A percentile compares a stretch with the other conserved stretches of the same genome.
Conservation (phyloP, 2,113 vertebrate species). For the Epinephelus lanceolatus region DNA sequence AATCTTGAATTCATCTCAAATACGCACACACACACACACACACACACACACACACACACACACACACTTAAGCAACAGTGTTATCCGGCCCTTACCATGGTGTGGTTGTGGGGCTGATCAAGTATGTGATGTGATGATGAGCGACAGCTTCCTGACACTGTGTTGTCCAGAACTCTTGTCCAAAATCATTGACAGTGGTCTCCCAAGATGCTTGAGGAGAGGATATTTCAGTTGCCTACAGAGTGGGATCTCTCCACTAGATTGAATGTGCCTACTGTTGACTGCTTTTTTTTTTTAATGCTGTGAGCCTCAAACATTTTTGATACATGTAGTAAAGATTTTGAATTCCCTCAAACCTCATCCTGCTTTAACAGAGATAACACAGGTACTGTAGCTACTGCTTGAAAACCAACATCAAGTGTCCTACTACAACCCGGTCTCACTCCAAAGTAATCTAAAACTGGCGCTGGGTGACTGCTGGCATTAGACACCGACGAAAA, state of each 20-base stretch:
- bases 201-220: slow-evolving; percentile 44
- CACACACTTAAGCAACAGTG: not conserved
- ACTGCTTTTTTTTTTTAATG: not conserved
- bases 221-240: slow-evolving; percentile 14
- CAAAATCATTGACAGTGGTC: slow-evolving; percentile 39
- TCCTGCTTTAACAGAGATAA: not conserved
- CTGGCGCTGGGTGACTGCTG: too few relatives aligned
- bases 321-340: not conserved
- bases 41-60: not conserved
- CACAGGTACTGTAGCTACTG: too few relatives aligned
- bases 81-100: slow-evolving; percentile 14
- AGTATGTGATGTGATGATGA: slow-evolving; percentile 56
- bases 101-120: slow-evolving; percentile 11
- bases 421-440: not conserved
- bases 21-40: too few relatives aligned
- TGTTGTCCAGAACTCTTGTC: slow-evolving; percentile 67
- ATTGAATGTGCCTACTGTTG: slow-evolving; percentile 34
- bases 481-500: too few relatives aligned
- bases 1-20: not conserved
- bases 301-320: slow-evolving; percentile 12
- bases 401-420: not conserved
- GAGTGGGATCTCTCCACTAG: not conserved
- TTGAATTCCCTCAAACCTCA: not conserved
- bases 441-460: too few relatives aligned
- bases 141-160: slow-evolving; percentile 62